phyloP scores from a whole-genome alignment of 2,113 vertebrate genomes.

The Neogobius melanostomus region DNA sequence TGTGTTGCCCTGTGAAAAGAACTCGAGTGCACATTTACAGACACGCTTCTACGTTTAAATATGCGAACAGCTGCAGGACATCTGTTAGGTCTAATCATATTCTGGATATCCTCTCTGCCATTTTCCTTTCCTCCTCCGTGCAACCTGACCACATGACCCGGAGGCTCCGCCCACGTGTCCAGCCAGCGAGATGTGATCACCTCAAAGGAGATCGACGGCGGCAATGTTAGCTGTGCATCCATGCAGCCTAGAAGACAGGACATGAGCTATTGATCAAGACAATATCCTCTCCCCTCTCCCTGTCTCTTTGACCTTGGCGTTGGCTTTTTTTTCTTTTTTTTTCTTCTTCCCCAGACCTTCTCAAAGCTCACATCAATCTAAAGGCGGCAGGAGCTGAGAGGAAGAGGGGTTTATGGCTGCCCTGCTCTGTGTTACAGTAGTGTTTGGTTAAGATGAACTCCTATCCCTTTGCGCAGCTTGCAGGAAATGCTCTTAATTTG shows the following conservation, averaged over 20 bases:
- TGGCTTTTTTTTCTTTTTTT: conserved; percentile 5
- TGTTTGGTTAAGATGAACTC: conserved; percentile 49
- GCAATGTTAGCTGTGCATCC: conserved; percentile 21
- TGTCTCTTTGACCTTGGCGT: conserved; percentile 60
- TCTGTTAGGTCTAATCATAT: conserved; percentile 64
- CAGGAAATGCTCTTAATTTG: conserved; percentile 71
- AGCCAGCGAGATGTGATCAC: conserved; percentile 17
- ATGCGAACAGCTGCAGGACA: conserved; percentile 63
- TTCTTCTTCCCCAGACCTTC: not conserved
- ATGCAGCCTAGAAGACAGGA: conserved; percentile 23
- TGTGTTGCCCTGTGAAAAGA: too few relatives aligned
- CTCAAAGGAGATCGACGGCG: conserved; percentile 28
- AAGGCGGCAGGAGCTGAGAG: conserved; percentile 40
- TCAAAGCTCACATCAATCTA: conserved; percentile 43
- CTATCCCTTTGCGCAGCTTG: conserved; percentile 46
- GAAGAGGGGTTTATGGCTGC: conserved; percentile 44
- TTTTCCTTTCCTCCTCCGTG: not conserved
- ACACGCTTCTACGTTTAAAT: conserved; percentile 2
- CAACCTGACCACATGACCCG: conserved; percentile 15
- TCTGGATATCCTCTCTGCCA: conserved; percentile 33
- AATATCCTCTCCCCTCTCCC: conserved; percentile 25
- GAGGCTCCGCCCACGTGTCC: conserved; percentile 21
- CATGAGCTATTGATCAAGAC: conserved; percentile 50
- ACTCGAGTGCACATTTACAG: not conserved
- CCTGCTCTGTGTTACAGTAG: conserved; percentile 51